Conservation (phyloP, 2,113 vertebrate species). For the Corythornis madagascariensis region DNA sequence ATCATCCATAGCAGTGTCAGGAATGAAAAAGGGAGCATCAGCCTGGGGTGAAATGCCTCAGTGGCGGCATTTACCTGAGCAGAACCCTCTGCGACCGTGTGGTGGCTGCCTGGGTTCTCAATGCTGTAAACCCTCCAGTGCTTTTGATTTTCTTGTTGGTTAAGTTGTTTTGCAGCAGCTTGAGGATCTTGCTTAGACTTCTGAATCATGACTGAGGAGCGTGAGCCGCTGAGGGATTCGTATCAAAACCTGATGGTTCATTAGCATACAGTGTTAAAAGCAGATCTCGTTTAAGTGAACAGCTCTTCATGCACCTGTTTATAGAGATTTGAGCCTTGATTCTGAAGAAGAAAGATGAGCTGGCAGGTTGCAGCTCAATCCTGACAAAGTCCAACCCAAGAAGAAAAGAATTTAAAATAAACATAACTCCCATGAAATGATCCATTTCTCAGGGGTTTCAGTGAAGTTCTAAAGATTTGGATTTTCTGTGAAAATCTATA, state of each 20-base stretch:
- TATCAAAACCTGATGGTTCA: neutral
- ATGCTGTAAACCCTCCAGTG: neutral
- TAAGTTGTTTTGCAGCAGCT: neutral
- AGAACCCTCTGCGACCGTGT: neutral
- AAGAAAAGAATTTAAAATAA: neutral
- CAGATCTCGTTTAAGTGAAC: neutral
- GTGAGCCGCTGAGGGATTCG: neutral
- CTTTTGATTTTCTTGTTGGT: neutral
- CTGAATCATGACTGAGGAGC: neutral
- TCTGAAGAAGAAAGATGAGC: neutral
- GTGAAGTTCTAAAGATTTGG: neutral
- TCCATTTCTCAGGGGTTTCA: neutral
- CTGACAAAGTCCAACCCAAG: neutral
- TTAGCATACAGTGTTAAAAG: slow-evolving; percentile 15
- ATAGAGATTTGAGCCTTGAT: neutral
- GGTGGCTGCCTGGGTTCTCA: neutral
- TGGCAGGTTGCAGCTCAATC: neutral
- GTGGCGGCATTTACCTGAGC: neutral
- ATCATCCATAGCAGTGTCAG: neutral
- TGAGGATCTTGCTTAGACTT: neutral
- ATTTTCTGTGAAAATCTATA: neutral
- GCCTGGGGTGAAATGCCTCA: neutral
- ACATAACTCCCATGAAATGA: neutral
- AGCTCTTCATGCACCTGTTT: neutral
- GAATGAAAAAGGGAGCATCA: neutral